phyloP scores from a whole-genome alignment of 2,888 invertebrate species.

The Drepana falcataria region DNA sequence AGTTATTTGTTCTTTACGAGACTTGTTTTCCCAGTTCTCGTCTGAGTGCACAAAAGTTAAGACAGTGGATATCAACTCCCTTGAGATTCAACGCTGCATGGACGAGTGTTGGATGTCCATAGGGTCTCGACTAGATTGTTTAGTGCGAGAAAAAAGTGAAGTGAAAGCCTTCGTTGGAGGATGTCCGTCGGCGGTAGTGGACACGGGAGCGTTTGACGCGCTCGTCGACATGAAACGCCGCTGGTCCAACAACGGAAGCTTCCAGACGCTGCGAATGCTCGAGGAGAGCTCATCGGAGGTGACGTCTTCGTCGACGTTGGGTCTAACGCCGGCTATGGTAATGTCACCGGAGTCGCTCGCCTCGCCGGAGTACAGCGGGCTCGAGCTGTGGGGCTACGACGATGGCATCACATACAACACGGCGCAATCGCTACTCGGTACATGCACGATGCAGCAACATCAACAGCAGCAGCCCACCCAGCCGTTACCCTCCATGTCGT shows the following conservation, averaged over 20 bases:
- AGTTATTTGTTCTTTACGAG: conserved; percentile 23
- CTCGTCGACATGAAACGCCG: conserved; percentile 84
- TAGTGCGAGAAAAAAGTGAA: conserved; percentile 72
- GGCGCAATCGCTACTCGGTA: conserved; percentile 63
- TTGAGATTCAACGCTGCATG: conserved; percentile 54
- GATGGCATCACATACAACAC: conserved; percentile 70
- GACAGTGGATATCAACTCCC: conserved; percentile 55
- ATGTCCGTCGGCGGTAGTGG: conserved; percentile 64
- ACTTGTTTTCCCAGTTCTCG: conserved; percentile 27
- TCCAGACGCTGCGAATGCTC: conserved; percentile 81
- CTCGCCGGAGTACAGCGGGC: conserved; percentile 87
- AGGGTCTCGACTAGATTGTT: conserved; percentile 65
- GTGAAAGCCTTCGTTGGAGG: conserved; percentile 69
- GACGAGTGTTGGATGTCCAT: conserved; percentile 61
- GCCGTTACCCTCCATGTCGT: conserved; percentile 72
- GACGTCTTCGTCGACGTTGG: conserved; percentile 86
- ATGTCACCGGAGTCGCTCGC: conserved; percentile 87
- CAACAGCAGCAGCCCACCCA: conserved; percentile 72
- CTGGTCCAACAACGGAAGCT: conserved; percentile 87
- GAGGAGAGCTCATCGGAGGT: conserved; percentile 87
- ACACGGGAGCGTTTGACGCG: conserved; percentile 65
- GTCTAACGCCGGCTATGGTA: conserved; percentile 84
- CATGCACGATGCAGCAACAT: conserved; percentile 74
- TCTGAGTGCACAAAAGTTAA: conserved; percentile 42
- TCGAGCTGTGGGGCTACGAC: conserved; percentile 89